phyloP scores from a whole-genome alignment of 2,888 invertebrate species.

The Aelia acuminata region DNA sequence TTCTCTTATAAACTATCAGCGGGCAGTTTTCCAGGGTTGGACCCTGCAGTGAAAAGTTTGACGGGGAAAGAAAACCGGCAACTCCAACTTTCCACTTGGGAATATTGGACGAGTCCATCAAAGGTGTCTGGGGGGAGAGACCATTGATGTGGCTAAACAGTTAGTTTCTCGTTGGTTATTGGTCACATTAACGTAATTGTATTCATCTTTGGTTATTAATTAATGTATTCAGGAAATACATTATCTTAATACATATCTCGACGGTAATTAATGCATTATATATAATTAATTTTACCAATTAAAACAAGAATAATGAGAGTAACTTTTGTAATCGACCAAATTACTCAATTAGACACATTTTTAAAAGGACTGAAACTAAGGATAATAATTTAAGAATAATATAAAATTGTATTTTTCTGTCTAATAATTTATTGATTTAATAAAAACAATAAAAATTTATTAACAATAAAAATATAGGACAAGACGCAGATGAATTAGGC shows the following conservation, averaged over 20 bases:
- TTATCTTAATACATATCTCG: neutral
- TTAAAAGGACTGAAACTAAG: no score
- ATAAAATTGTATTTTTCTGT: no score
- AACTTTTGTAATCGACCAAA: no score
- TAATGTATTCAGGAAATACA: neutral
- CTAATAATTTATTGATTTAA: no score
- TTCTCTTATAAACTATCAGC: conserved; percentile 11
- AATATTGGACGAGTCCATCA: conserved; percentile 33
- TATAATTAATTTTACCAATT: no score
- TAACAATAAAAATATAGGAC: no score
- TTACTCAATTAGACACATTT: no score
- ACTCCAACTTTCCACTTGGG: conserved; percentile 24
- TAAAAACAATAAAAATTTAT: no score
- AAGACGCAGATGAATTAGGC: no score
- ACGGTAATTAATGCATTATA: no score
- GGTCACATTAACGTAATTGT: neutral
- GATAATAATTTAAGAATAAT: no score
- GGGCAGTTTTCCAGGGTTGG: conserved; percentile 2
- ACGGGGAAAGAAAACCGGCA: conserved; percentile 22
- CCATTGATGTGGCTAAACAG: neutral
- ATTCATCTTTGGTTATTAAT: neutral
- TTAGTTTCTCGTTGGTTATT: neutral
- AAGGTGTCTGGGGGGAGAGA: neutral
- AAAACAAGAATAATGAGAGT: no score
- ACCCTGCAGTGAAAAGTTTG: neutral